A percentile compares a stretch with the other conserved stretches of the same genome.
These are phyloP conservation scores for Saxidomus purpurata DNA, from an alignment of 1,140 invertebrate genomes.

Conservation along the genomic window DNA sequence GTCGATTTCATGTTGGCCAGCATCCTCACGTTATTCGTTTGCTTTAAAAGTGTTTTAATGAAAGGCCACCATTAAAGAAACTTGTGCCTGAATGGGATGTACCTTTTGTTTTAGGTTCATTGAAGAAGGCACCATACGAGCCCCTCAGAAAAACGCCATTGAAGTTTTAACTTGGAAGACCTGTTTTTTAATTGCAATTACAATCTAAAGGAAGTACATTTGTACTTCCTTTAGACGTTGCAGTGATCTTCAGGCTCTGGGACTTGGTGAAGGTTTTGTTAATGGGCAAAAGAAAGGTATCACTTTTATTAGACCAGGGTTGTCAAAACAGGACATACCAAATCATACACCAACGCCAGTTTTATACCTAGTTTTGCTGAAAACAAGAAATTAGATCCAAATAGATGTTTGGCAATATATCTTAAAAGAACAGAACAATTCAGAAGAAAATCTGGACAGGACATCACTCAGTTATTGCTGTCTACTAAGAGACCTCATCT, in stretches of 20 bases:
- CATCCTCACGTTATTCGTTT: conserved; percentile 36
- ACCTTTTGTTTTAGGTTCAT: conserved; percentile 32
- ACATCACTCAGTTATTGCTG: conserved; percentile 53
- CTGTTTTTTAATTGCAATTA: conserved; percentile 36
- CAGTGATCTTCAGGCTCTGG: conserved; percentile 45
- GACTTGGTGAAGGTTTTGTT: conserved; percentile 29
- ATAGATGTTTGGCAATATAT: conserved; percentile 44
- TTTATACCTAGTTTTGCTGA: conserved; percentile 48
- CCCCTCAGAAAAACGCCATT: conserved; percentile 11
- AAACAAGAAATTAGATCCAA: conserved; percentile 62
- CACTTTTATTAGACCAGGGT: conserved; percentile 44
- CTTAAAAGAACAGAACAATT: conserved; percentile 57
- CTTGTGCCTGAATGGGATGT: conserved; percentile 58
- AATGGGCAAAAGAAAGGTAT: conserved; percentile 44
- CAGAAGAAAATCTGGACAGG: conserved; percentile 8
- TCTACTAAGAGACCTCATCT: conserved; percentile 59
- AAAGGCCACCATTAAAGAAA: conserved; percentile 28
- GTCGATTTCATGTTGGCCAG: conserved; percentile 26
- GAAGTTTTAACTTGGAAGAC: conserved; percentile 55
- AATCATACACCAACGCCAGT: conserved; percentile 41
- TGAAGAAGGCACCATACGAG: conserved; percentile 44
- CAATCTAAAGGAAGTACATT: too few species aligned
- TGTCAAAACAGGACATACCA: conserved; percentile 60
- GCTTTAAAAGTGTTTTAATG: conserved; percentile 44
- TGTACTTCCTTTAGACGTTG: conserved; percentile 39